phyloP scores from a whole-genome alignment of 2,888 invertebrate species.

The Alentia gelatinosa region DNA sequence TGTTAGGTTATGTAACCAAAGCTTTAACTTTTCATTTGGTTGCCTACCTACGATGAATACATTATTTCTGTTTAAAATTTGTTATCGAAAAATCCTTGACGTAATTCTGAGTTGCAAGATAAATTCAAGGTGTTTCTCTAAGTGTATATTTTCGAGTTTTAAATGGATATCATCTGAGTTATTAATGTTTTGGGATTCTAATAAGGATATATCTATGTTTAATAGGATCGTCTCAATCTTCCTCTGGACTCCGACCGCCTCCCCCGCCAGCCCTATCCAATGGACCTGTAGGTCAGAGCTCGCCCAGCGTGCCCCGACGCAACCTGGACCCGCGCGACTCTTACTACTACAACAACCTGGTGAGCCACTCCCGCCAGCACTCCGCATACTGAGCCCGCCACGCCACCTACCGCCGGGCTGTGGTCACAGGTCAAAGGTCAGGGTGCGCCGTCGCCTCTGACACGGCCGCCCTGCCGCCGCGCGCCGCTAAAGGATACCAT shows the following conservation, averaged over 20 bases:
- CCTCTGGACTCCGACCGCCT: constrained; percentile 33
- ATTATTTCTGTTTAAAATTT: too few relatives aligned
- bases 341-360: constrained; percentile 46
- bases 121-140: too few relatives aligned
- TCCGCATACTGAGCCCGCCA: constrained; percentile 26
- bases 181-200: background rate
- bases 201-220: background rate
- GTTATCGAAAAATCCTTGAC: too few relatives aligned
- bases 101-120: too few relatives aligned
- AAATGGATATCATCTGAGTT: too few relatives aligned
- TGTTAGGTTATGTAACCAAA: too few relatives aligned
- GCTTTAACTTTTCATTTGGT: too few relatives aligned
- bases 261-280: constrained; percentile 53
- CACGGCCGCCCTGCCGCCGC: background rate
- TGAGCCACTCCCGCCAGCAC: constrained; percentile 47
- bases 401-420: background rate
- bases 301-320: constrained; percentile 50
- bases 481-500: background rate
- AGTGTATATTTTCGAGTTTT: too few relatives aligned
- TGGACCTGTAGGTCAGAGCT: constrained; percentile 59
- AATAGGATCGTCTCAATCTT: constrained; percentile 47
- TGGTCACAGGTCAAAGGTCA: background rate
- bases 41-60: too few relatives aligned
- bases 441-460: background rate
- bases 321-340: constrained; percentile 38